Percentiles rank a stretch among this genome's conserved stretches.
These are phyloP conservation scores for Leucozona laternaria DNA, from an alignment of 2,888 invertebrate genomes.

Conservation along the genomic window DNA sequence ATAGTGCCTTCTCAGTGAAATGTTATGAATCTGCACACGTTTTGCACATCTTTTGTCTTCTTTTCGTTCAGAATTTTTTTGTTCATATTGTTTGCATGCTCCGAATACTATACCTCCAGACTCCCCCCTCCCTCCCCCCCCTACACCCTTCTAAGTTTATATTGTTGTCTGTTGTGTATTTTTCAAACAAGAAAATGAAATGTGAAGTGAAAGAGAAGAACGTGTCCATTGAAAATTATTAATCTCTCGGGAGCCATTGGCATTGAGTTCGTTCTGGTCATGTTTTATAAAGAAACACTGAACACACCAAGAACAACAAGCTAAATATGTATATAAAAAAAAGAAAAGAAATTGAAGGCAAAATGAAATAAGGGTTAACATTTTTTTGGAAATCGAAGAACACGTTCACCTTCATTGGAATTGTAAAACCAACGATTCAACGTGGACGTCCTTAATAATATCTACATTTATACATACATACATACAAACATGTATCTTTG, in stretches of 20 bases:
- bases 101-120: too few relatives aligned
- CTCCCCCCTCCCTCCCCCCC: too few relatives aligned
- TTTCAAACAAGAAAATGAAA: slow-evolving; percentile 72
- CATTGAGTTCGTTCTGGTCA: slow-evolving; percentile 45
- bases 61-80: neutral
- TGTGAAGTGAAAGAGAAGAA: slow-evolving; percentile 60
- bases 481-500: neutral
- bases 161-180: slow-evolving; percentile 58
- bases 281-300: slow-evolving; percentile 42
- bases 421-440: slow-evolving; percentile 38
- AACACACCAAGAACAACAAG: slow-evolving; percentile 34
- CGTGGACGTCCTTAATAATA: slow-evolving; percentile 34
- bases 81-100: slow-evolving; percentile 27
- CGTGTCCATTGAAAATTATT: slow-evolving; percentile 75
- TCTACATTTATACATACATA: neutral
- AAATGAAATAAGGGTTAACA: slow-evolving; percentile 46
- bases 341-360: neutral
- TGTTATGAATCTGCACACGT: slow-evolving; percentile 71
- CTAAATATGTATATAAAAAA: slow-evolving; percentile 7
- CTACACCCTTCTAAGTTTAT: slow-evolving; percentile 36
- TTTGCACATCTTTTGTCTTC: slow-evolving; percentile 47
- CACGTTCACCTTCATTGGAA: slow-evolving; percentile 72
- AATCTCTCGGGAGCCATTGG: slow-evolving; percentile 71
- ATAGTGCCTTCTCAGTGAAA: neutral
- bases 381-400: slow-evolving; percentile 60